Evolutionary conservation across 2,888 invertebrate genomes (phyloP).

Genomic region (Synergus gifuensis): DNA sequence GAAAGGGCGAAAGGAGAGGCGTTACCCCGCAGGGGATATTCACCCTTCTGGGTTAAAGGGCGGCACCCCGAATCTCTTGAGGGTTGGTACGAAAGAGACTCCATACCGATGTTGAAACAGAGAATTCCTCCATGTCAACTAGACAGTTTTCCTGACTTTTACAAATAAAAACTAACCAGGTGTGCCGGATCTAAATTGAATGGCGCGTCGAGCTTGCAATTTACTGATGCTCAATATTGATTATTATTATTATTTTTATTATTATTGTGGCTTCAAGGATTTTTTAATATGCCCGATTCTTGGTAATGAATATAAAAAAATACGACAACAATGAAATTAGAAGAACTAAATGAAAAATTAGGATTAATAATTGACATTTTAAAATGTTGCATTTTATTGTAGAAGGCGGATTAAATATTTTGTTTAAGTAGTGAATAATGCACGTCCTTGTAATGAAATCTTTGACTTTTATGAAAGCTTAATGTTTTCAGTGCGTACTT

Average conservation of each 20-base stretch:
- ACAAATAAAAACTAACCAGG: constrained; percentile 31
- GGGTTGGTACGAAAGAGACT: constrained; percentile 23
- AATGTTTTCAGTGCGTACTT: constrained; percentile 14
- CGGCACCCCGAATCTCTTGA: constrained; percentile 38
- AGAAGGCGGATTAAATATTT: too few relatives aligned
- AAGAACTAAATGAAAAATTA: too few relatives aligned
- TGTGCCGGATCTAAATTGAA: constrained; percentile 24
- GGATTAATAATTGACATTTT: too few relatives aligned
- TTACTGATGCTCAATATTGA: neutral
- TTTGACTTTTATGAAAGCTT: constrained; percentile 29
- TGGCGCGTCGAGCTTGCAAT: neutral
- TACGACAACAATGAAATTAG: too few relatives aligned
- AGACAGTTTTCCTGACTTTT: constrained; percentile 31
- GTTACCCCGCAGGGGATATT: constrained; percentile 35
- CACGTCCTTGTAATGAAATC: too few relatives aligned
- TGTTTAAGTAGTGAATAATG: too few relatives aligned
- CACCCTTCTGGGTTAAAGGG: constrained; percentile 35
- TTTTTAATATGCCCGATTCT: too few relatives aligned
- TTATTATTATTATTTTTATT: neutral
- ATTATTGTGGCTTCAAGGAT: too few relatives aligned
- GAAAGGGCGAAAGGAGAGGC: constrained; percentile 25
- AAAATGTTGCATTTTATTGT: too few relatives aligned
- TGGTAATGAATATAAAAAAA: too few relatives aligned
- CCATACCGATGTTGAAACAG: constrained; percentile 34
- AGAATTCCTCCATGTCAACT: constrained; percentile 34